Base-by-base conservation (phyloP, 2,113 vertebrate species). In the Rhinopithecus roxellana region DNA sequence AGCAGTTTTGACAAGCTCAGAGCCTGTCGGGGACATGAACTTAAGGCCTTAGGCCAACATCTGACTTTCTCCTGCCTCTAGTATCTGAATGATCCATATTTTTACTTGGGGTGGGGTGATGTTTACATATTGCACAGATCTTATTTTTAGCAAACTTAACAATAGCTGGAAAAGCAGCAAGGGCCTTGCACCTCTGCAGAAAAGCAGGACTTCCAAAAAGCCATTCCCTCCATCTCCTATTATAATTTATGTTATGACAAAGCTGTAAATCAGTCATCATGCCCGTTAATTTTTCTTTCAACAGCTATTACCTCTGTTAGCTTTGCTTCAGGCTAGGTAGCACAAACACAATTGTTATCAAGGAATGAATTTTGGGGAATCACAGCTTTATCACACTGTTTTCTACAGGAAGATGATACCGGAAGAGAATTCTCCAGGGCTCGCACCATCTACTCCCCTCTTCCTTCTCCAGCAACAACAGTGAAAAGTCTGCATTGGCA, bases 321-420 rank as follows among this genome's bases (percentile, higher is more conserved):
- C 59, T 96, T 96, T 91, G 90, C 96, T 96, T 80, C 35, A 96
- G 91, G 81, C 52, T 75, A 84, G 50, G 35, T 79, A 96, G 85
- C 83, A 92, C 90, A 95, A 98, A 95, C 77, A 93, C 74, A 94
- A 93, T 86, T 74, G 92, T 90, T 96, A 96, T 94, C 90, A 89
- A 85, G 84, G 84, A 96, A 88, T 74, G 50, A 83, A 83, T 45
- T 95, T 45, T 70, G 43, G 27, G 1, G 75, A 88, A 40, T 88
- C 77, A 69, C 69, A 83, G 52, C 67, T 78, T 81, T 72, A 50
- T 45, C 23, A 4, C 0, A 8, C 52, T 64, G n/a, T 69, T 93
- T 89, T 90, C 64, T 59, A 25, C 3, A 27, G 16, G 38, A 84
- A 55, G 40, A 48, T 20, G 35, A 20, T 20, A 17, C 64, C 8